These are phyloP conservation scores for Tetragonula carbonaria DNA, from an alignment of 2,888 invertebrate species.

Conservation along the genomic window DNA sequence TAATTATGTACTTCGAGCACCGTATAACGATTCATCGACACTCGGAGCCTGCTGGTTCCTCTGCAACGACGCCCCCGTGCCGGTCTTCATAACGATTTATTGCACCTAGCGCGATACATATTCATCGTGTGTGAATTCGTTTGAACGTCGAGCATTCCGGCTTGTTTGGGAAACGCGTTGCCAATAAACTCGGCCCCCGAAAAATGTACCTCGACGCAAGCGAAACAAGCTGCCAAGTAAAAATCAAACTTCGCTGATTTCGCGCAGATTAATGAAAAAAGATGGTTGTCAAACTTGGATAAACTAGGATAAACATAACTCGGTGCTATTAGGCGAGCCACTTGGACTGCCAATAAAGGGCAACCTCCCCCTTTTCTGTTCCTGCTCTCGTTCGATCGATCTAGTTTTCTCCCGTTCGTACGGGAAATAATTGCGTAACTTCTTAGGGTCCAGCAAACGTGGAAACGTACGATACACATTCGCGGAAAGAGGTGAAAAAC, in stretches of 20 bases:
- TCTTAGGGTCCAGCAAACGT: not conserved
- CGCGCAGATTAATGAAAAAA: constrained; percentile 13
- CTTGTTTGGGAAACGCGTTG: constrained; percentile 6
- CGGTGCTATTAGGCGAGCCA: not conserved
- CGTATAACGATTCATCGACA: constrained; percentile 10
- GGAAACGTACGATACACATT: not conserved
- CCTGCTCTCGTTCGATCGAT: constrained; percentile 16
- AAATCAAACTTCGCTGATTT: constrained; percentile 43
- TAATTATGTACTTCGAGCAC: constrained; percentile 1
- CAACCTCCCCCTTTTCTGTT: constrained; percentile 11
- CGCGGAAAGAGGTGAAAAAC: not conserved
- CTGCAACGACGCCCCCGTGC: not conserved
- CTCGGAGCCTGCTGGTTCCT: too few relatives aligned
- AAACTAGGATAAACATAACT: constrained; percentile 2
- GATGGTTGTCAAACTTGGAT: constrained; percentile 54
- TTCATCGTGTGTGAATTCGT: constrained; percentile 31
- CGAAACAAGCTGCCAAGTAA: constrained; percentile 44
- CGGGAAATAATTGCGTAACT: not conserved
- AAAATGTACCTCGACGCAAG: constrained; percentile 17
- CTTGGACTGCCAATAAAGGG: constrained; percentile 24
- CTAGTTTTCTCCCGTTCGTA: not conserved
- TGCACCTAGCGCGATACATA: constrained; percentile 33
- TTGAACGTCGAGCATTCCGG: constrained; percentile 15
- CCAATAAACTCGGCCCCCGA: not conserved
- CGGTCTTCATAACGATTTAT: constrained; percentile 37